Base-by-base conservation (phyloP, 2,113 vertebrate species). In the Oncorhynchus nerka region DNA sequence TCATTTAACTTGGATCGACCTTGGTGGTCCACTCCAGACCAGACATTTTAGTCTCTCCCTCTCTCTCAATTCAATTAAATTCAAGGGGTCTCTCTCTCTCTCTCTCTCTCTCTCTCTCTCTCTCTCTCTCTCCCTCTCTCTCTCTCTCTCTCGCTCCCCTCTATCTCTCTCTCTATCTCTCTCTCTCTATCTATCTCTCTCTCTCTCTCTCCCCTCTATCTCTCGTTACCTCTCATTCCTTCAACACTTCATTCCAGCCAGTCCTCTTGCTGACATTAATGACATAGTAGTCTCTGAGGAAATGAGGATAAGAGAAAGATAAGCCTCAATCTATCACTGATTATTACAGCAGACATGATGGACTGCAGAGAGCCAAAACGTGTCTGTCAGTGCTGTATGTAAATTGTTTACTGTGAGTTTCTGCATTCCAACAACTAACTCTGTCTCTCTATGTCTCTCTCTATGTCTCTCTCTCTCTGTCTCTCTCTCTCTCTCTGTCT, bases 301-400 rank as follows among this genome's bases (percentile, higher is more conserved):
- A 13, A 32, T 12, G n/a, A 15, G n/a, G 48, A 28, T 26, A 71
- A 55, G 2, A 4, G 34, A 11, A 22, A 28, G 34, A 75, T 26
- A 45, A 51, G 45, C 24, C 9, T 22, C 68, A 8, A 26, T 22
- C 13, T 19, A 67, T 70, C 71, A 71, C 22, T 39, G 26, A 45
- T 71, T 12, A 49, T 55, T 71, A 64, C 61, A n/a, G 61, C 61
- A n/a, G 61, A 24, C 61, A 55, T 64, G 61, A 64, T 24, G 61
- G 61, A 64, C 61, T 24, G n/a, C 7, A 20, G 61, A 55, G 49
- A 55, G 61, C 49, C 3, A 16, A 55, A 55, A 55, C 15, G 4
- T 16, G 49, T 55, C 8, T 45, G 9, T 45, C 49, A 55, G 16
- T 15, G 49, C 3, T 55, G 15, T 55, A 55, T 55, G 12, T 6